Percentiles rank a stretch among this genome's conserved stretches.
phyloP scores from a whole-genome alignment of 2,888 invertebrate species.

The Blastobasis adustella region DNA sequence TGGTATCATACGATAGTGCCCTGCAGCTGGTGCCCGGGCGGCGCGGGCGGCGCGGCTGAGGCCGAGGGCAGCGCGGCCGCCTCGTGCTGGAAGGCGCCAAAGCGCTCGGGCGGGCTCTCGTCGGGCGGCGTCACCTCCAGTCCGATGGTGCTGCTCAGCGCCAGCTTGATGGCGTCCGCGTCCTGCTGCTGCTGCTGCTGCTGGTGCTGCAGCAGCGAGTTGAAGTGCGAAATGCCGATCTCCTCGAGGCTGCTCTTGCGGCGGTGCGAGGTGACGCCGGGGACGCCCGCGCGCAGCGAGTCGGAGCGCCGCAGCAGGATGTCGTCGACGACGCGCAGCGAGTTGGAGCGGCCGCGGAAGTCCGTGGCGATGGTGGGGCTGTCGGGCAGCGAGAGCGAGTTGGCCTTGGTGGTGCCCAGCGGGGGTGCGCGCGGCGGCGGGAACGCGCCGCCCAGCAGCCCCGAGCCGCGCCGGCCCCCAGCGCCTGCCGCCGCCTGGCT shows the following conservation, averaged over 20 bases:
- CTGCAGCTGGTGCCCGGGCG: constrained; percentile 85
- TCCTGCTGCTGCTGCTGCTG: constrained; percentile 76
- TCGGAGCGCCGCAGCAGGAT: constrained; percentile 88
- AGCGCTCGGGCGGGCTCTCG: constrained; percentile 72
- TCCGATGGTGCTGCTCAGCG: constrained; percentile 89
- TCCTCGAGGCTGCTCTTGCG: constrained; percentile 91
- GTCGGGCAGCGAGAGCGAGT: constrained; percentile 91
- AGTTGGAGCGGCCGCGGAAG: constrained; percentile 88
- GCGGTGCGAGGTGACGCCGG: constrained; percentile 78
- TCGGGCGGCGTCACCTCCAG: constrained; percentile 85
- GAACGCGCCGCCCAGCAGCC: constrained; percentile 79
- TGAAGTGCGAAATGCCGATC: constrained; percentile 88
- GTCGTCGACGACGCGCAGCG: constrained; percentile 89
- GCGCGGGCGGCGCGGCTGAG: constrained; percentile 48
- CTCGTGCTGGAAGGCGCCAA: constrained; percentile 70
- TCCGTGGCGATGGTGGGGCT: constrained; percentile 89
- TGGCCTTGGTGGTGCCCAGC: constrained; percentile 87
- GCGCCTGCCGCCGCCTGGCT: constrained; percentile 66
- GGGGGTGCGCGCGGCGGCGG: constrained; percentile 82
- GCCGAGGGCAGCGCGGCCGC: constrained; percentile 55
- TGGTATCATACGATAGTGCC: constrained; percentile 97
- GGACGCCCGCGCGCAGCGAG: constrained; percentile 87
- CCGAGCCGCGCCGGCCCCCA: constrained; percentile 81
- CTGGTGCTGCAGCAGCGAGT: constrained; percentile 76
- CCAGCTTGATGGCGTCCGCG: constrained; percentile 87